These are phyloP conservation scores for Cetonia aurata DNA, from an alignment of 2,888 invertebrate species.

Conservation along the genomic window DNA sequence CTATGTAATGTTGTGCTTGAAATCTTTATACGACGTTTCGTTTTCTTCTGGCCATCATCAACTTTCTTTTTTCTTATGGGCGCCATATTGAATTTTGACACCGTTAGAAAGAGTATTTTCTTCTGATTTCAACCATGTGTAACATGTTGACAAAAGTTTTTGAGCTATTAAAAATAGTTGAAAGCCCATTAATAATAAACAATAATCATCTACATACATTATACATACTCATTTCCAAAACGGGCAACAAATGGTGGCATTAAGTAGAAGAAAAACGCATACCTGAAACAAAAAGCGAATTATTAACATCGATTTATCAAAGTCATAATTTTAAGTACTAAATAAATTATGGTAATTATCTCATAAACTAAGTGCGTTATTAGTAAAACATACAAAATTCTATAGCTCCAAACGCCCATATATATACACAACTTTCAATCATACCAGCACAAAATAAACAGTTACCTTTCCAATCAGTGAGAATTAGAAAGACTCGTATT, in stretches of 20 bases:
- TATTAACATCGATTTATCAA: slow-evolving; percentile 11
- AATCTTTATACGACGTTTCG: too few relatives aligned
- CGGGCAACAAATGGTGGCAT: neutral
- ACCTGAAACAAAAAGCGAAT: slow-evolving; percentile 29
- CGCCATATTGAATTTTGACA: too few relatives aligned
- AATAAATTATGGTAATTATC: neutral
- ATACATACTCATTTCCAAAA: too few relatives aligned
- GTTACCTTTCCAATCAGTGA: slow-evolving; percentile 18
- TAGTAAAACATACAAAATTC: neutral
- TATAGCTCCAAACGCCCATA: neutral
- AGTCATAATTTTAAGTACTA: neutral
- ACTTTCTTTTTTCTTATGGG: too few relatives aligned
- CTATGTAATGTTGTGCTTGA: too few relatives aligned
- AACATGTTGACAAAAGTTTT: too few relatives aligned
- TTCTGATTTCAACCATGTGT: too few relatives aligned
- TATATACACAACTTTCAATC: neutral
- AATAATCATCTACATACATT: too few relatives aligned
- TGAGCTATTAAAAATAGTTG: too few relatives aligned
- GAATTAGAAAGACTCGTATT: slow-evolving; percentile 17
- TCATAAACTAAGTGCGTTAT: neutral
- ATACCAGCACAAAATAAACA: slow-evolving; percentile 8
- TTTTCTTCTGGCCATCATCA: too few relatives aligned
- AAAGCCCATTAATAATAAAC: too few relatives aligned
- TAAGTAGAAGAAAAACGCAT: neutral
- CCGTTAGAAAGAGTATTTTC: too few relatives aligned